These are phyloP conservation scores for Myopa testacea DNA, from an alignment of 2,888 invertebrate species.

Conservation along the genomic window DNA sequence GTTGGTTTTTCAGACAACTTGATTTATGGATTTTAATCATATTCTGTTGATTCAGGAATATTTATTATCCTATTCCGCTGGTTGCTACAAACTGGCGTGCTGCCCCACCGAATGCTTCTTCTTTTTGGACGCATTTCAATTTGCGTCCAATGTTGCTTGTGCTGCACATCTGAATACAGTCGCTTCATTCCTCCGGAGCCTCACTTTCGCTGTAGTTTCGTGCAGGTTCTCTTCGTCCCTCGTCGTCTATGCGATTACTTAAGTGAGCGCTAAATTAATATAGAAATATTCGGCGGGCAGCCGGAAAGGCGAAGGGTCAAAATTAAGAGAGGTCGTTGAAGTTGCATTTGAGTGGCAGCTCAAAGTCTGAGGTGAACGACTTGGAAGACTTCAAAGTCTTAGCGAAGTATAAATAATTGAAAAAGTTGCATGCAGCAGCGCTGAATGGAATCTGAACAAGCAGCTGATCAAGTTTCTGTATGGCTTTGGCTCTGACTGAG, in stretches of 20 bases:
- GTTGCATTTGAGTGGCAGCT: too few species aligned
- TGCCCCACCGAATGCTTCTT: too few species aligned
- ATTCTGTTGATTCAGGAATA: conserved; percentile 65
- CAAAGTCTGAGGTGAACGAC: too few species aligned
- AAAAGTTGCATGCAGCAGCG: too few species aligned
- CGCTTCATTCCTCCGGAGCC: not conserved
- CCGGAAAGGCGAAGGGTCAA: not conserved
- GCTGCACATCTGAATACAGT: not conserved
- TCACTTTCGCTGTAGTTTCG: not conserved
- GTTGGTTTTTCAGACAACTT: conserved; percentile 44
- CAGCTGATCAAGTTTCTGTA: too few species aligned
- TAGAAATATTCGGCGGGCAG: not conserved
- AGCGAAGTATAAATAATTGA: too few species aligned
- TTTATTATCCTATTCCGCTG: conserved; percentile 54
- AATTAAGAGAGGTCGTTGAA: too few species aligned
- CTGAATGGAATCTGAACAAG: too few species aligned
- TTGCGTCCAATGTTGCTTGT: not conserved
- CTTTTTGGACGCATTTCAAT: too few species aligned
- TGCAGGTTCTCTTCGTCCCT: not conserved
- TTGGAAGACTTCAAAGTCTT: too few species aligned
- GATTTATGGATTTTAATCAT: conserved; percentile 65
- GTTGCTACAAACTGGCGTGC: not conserved
- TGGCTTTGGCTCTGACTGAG: too few species aligned
- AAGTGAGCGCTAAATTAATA: not conserved
- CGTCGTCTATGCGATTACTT: not conserved